These are phyloP conservation scores for Coelopa frigida DNA, from an alignment of 1,140 invertebrate species.

Conservation along the genomic window DNA sequence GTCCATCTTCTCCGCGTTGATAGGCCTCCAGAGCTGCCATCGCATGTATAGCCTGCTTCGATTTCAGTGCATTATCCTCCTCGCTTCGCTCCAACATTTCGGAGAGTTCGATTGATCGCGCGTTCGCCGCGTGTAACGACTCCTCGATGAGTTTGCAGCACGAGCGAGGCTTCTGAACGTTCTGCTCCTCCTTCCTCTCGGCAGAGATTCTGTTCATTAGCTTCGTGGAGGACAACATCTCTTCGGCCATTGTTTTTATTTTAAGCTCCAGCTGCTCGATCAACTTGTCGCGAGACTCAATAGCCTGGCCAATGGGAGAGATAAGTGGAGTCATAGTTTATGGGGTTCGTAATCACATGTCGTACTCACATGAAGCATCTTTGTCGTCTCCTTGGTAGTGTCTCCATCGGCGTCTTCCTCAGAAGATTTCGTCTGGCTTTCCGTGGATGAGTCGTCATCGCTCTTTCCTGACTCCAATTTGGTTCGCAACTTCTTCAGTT, in stretches of 20 bases:
- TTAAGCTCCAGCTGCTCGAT: conserved; percentile 35
- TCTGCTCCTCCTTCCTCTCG: conserved; percentile 21
- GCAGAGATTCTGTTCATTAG: conserved; percentile 34
- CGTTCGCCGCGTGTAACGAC: conserved; percentile 22
- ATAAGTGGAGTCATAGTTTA: neutral
- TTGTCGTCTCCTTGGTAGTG: conserved; percentile 25
- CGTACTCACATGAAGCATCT: conserved; percentile 26
- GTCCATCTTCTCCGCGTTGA: conserved; percentile 36
- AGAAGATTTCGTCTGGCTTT: too few species aligned
- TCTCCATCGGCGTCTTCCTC: neutral
- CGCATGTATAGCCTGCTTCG: conserved; percentile 38
- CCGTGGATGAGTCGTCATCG: neutral
- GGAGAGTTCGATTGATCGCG: conserved; percentile 26
- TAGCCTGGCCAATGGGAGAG: conserved; percentile 14
- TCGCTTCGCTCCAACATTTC: conserved; percentile 37
- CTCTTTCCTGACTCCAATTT: neutral
- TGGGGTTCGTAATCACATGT: neutral
- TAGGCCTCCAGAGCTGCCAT: conserved; percentile 33
- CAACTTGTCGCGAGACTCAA: conserved; percentile 28
- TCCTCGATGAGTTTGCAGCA: conserved; percentile 36
- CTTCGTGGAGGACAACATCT: conserved; percentile 34
- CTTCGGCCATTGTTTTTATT: conserved; percentile 29
- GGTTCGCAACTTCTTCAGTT: conserved; percentile 21
- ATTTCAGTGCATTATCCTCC: conserved; percentile 38
- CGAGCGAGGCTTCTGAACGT: conserved; percentile 23